Evolutionary conservation across 2,113 vertebrate species (phyloP).

Genomic region (Ochotona curzoniae): DNA sequence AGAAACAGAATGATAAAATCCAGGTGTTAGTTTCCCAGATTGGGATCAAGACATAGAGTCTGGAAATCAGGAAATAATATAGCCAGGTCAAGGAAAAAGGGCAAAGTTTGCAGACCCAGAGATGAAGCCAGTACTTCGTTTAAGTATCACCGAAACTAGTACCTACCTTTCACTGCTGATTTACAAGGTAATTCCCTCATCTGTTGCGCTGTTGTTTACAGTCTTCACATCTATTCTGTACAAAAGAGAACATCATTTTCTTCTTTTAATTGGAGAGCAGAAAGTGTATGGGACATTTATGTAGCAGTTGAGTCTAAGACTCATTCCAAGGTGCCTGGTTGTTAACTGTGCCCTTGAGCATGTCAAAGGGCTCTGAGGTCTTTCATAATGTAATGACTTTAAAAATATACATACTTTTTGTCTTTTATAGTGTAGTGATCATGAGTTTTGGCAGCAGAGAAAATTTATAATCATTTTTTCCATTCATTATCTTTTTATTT

Average conservation of each 20-base stretch:
- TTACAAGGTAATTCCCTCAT: background rate
- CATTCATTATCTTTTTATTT: constrained; percentile 20
- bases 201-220: background rate
- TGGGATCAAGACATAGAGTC: background rate
- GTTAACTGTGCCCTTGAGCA: background rate
- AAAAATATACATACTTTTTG: background rate
- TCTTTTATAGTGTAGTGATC: background rate
- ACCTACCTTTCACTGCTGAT: background rate
- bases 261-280: background rate
- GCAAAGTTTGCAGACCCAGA: background rate
- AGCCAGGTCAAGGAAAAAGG: background rate
- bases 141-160: background rate
- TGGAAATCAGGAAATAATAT: background rate
- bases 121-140: background rate
- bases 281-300: background rate
- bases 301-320: background rate
- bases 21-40: background rate
- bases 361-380: background rate
- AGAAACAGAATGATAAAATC: background rate
- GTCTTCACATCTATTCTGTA: background rate
- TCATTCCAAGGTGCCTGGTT: background rate
- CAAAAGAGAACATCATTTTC: background rate
- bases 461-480: background rate
- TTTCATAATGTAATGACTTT: background rate
- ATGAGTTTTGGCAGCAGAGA: background rate